These are phyloP conservation scores for Limnephilus rhombicus DNA, from an alignment of 2,888 invertebrate species.

Conservation along the genomic window DNA sequence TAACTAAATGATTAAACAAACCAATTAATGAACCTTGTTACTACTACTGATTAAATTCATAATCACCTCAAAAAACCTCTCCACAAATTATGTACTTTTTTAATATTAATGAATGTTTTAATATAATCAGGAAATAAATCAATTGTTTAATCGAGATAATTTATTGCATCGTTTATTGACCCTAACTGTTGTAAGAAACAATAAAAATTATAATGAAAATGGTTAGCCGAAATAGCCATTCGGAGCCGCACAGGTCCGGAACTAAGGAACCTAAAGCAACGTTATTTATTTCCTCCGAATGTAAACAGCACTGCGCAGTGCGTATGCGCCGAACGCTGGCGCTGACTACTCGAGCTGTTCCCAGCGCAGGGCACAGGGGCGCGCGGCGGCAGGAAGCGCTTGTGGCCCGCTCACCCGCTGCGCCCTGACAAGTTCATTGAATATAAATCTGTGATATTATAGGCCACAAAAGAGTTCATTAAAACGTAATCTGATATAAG, in stretches of 20 bases:
- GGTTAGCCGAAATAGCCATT: constrained; percentile 31
- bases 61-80: neutral
- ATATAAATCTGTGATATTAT: constrained; percentile 56
- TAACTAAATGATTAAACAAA: too few species aligned
- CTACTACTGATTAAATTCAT: neutral
- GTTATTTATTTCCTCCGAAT: neutral
- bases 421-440: constrained; percentile 47
- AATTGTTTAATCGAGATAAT: constrained; percentile 40
- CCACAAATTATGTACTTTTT: neutral
- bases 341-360: neutral
- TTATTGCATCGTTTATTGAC: constrained; percentile 29
- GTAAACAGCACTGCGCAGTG: constrained; percentile 10
- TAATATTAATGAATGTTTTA: constrained; percentile 10
- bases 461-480: constrained; percentile 52
- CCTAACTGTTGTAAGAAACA: constrained; percentile 42
- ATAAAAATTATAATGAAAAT: constrained; percentile 43
- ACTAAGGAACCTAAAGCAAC: neutral
- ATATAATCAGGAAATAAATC: constrained; percentile 23
- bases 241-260: constrained; percentile 22
- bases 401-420: constrained; percentile 15
- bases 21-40: neutral
- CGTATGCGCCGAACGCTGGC: neutral
- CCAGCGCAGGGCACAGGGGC: constrained; percentile 18
- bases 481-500: constrained; percentile 45
- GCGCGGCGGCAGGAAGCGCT: constrained; percentile 12